phyloP scores from a whole-genome alignment of 1,140 invertebrate species.

The Zaprionus camerounensis region DNA sequence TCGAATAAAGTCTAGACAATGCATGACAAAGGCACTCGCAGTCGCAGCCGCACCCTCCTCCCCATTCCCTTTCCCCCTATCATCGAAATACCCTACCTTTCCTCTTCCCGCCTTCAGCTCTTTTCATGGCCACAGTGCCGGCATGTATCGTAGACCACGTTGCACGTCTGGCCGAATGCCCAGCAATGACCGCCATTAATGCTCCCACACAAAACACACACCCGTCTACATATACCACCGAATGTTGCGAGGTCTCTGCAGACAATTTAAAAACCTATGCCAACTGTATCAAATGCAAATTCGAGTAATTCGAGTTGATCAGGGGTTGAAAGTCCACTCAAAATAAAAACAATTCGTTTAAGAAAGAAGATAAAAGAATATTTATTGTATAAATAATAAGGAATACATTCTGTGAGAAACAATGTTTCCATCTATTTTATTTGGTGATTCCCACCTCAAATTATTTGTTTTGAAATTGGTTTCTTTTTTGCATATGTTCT shows the following conservation, averaged over 20 bases:
- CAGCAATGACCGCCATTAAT: constrained; percentile 49
- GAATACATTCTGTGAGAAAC: too few relatives aligned
- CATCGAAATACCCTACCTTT: too few relatives aligned
- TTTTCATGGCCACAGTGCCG: not conserved
- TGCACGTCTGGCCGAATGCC: constrained; percentile 55
- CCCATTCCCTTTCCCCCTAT: not conserved
- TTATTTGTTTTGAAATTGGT: not conserved
- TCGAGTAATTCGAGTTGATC: constrained; percentile 69
- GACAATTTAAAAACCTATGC: constrained; percentile 29
- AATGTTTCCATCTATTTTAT: not conserved
- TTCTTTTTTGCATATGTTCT: not conserved
- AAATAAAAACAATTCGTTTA: constrained; percentile 7
- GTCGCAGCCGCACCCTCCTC: constrained; percentile 7
- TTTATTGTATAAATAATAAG: not conserved
- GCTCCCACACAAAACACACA: constrained; percentile 42
- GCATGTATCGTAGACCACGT: constrained; percentile 44
- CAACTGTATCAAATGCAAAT: constrained; percentile 62
- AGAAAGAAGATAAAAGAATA: not conserved
- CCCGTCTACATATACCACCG: not conserved
- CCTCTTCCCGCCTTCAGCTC: not conserved
- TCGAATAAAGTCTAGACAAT: constrained; percentile 79
- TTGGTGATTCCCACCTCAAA: not conserved
- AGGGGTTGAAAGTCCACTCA: constrained; percentile 41
- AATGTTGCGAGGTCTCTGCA: constrained; percentile 1
- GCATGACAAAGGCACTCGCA: constrained; percentile 68